Percentiles rank a stretch among this genome's conserved stretches.
Conservation (phyloP, 2,888 invertebrate species). For the Perithous albicinctus region DNA sequence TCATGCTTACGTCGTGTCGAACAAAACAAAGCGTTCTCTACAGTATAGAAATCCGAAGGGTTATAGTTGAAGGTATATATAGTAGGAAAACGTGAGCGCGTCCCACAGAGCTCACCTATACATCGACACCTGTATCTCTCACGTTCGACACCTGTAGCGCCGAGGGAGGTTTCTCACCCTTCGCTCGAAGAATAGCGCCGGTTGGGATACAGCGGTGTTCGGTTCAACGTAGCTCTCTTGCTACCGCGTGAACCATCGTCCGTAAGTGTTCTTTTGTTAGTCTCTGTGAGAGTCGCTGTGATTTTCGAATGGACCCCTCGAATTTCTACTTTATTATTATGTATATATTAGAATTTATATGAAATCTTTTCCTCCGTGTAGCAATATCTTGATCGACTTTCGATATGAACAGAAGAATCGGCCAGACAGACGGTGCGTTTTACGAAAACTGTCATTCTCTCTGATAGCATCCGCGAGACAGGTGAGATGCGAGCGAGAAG, state of each 20-base stretch:
- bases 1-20: background rate
- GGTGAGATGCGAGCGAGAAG: background rate
- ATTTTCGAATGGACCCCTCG: too few relatives aligned
- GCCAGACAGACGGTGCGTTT: background rate
- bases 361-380: too few relatives aligned
- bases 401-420: conserved; percentile 2
- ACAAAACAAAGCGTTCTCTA: background rate
- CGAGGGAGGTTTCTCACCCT: conserved; percentile 64
- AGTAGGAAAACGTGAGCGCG: conserved; percentile 47
- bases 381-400: conserved; percentile 3
- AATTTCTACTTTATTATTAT: too few relatives aligned
- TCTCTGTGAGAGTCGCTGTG: too few relatives aligned
- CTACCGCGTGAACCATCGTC: conserved; percentile 12
- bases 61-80: background rate
- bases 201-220: conserved; percentile 42
- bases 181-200: conserved; percentile 45
- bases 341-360: too few relatives aligned
- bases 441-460: background rate
- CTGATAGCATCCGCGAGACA: background rate
- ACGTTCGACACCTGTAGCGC: conserved; percentile 83
- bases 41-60: conserved; percentile 13
- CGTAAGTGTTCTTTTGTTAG: conserved; percentile 57
- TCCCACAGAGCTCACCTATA: conserved; percentile 49
- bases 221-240: conserved; percentile 26
- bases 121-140: conserved; percentile 79